Conservation (phyloP, 2,888 invertebrate genomes). For the Dendrolimus pini region DNA sequence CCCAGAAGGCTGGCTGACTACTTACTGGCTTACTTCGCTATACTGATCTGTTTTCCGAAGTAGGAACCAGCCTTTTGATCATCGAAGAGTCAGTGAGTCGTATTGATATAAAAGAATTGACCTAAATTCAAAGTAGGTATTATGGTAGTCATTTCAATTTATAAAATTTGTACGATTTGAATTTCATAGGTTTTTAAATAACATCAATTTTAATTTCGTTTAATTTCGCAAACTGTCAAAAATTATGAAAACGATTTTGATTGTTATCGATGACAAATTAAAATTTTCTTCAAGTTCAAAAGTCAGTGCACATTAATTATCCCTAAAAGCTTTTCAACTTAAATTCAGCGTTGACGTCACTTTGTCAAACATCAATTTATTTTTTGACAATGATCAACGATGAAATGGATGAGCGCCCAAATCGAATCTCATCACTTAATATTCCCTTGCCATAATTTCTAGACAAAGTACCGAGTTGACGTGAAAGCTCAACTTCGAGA, state of each 20-base stretch:
- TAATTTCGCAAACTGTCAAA: too few species aligned
- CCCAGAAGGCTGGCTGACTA: too few species aligned
- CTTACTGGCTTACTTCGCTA: too few species aligned
- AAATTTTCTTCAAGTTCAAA: slow-evolving; percentile 29
- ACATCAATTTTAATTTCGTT: slow-evolving; percentile 4
- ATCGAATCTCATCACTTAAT: slow-evolving; percentile 12
- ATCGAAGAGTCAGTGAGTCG: too few species aligned
- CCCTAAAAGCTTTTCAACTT: slow-evolving; percentile 61
- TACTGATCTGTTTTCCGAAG: too few species aligned
- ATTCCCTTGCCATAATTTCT: not conserved
- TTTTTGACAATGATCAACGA: slow-evolving; percentile 67
- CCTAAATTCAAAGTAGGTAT: too few species aligned
- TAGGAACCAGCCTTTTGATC: too few species aligned
- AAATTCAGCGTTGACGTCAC: slow-evolving; percentile 56
- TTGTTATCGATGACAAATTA: slow-evolving; percentile 28
- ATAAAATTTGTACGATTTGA: too few species aligned
- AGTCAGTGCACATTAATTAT: slow-evolving; percentile 54
- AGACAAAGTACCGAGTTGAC: not conserved
- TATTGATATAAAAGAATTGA: too few species aligned
- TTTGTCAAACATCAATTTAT: slow-evolving; percentile 69
- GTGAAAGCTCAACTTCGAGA: too few species aligned
- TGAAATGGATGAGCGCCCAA: slow-evolving; percentile 37
- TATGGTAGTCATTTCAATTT: not conserved
- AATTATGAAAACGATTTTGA: slow-evolving; percentile 6
- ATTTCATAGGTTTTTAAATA: too few species aligned